phyloP scores from a whole-genome alignment of 2,113 vertebrate species.

The Microcebus griseorufus region DNA sequence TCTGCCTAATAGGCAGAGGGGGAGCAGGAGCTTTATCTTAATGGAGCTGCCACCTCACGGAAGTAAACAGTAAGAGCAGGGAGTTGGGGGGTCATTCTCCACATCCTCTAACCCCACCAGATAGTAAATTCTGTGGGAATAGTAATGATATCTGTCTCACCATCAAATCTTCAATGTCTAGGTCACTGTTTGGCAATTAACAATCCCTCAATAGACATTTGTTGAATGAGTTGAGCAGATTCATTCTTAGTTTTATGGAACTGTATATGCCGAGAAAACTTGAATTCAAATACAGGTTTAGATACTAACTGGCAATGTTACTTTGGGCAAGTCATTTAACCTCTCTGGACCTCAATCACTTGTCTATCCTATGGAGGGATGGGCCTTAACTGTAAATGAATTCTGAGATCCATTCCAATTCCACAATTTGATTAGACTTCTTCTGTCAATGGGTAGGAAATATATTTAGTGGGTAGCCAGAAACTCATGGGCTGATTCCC shows the following conservation, averaged over 20 bases:
- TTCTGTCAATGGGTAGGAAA: background rate
- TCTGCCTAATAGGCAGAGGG: background rate
- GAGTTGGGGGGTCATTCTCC: background rate
- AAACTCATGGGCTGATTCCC: background rate
- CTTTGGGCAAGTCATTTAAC: background rate
- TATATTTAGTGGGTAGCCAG: background rate
- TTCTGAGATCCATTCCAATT: background rate
- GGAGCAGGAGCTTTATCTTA: background rate
- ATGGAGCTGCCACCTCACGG: fast-evolving
- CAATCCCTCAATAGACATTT: background rate
- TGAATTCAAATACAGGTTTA: background rate
- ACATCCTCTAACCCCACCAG: background rate
- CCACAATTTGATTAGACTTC: background rate
- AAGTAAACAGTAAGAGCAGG: too few relatives aligned
- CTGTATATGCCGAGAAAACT: background rate
- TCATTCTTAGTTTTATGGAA: background rate
- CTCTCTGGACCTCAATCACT: background rate
- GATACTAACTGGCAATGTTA: background rate
- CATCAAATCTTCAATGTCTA: background rate
- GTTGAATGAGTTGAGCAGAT: background rate
- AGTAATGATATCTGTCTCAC: too few relatives aligned
- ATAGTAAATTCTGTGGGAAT: background rate
- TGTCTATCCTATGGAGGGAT: background rate
- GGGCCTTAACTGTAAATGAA: background rate
- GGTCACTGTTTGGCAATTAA: background rate